Percentiles rank a stretch among this genome's conserved stretches.
Conservation (phyloP, 2,888 invertebrate species). For the Trichopoda pennipes region DNA sequence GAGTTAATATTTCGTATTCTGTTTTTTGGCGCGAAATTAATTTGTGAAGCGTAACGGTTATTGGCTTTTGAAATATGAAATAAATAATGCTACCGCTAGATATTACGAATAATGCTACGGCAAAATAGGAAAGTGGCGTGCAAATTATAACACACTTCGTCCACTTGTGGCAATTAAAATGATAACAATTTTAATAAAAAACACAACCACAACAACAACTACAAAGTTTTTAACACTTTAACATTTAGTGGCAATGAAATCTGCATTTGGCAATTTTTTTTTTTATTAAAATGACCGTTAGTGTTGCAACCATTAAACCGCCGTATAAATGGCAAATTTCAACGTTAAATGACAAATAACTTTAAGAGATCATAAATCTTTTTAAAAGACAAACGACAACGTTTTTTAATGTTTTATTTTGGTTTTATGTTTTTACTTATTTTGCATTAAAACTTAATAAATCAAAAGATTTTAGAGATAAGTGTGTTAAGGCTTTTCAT, state of each 20-base stretch:
- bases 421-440: too few relatives aligned
- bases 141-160: conserved; percentile 30
- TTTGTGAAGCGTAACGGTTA: conserved; percentile 66
- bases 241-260: conserved; percentile 39
- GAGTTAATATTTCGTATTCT: conserved; percentile 54
- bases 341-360: background rate
- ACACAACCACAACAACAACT: background rate
- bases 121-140: background rate
- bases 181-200: background rate
- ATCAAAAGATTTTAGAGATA: too few relatives aligned
- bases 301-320: background rate
- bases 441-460: too few relatives aligned
- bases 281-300: conserved; percentile 47
- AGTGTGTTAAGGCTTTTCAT: too few relatives aligned
- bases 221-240: conserved; percentile 31
- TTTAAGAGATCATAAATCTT: conserved; percentile 31
- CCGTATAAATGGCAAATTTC: background rate
- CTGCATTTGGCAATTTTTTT: conserved; percentile 31
- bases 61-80: conserved; percentile 57
- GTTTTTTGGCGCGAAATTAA: conserved; percentile 63
- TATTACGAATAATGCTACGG: conserved; percentile 11
- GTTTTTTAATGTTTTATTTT: too few relatives aligned
- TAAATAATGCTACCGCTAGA: conserved; percentile 6
- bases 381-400: conserved; percentile 1
- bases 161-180: conserved; percentile 41